These are phyloP conservation scores for Caerostris extrusa DNA, from an alignment of 1,140 invertebrate genomes.

Conservation along the genomic window DNA sequence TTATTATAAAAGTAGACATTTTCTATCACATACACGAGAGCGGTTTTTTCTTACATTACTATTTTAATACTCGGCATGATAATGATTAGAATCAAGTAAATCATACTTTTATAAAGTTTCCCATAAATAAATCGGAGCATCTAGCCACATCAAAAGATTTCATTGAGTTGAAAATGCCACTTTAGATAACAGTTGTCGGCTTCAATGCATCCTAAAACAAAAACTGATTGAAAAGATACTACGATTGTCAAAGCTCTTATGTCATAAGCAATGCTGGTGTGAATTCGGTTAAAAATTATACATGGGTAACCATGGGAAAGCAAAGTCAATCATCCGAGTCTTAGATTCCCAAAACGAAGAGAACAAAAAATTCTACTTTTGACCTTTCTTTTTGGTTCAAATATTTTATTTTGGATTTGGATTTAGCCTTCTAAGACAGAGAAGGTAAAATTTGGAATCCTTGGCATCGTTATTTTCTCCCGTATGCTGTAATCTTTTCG, in stretches of 20 bases:
- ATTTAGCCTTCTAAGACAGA: background rate
- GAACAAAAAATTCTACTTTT: background rate
- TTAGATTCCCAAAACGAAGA: slow-evolving; percentile 14
- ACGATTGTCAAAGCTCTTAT: slow-evolving; percentile 8
- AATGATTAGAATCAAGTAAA: too few relatives aligned
- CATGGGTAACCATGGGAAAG: slow-evolving; percentile 23
- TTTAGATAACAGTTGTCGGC: background rate
- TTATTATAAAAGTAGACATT: too few relatives aligned
- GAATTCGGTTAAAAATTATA: slow-evolving; percentile 17
- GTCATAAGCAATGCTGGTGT: background rate
- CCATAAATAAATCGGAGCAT: background rate
- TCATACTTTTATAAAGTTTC: too few relatives aligned
- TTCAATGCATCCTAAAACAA: background rate
- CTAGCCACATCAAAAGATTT: background rate
- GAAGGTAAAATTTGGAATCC: background rate
- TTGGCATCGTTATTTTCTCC: slow-evolving; percentile 23
- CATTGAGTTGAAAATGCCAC: background rate
- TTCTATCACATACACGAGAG: too few relatives aligned
- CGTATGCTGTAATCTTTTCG: background rate
- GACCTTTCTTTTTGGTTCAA: slow-evolving; percentile 22
- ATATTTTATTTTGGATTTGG: background rate
- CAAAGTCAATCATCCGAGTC: slow-evolving; percentile 5
- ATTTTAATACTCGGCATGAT: too few relatives aligned
- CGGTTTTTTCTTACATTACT: too few relatives aligned
- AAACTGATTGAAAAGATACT: background rate